A percentile compares a stretch with the other conserved stretches of the same genome.
phyloP scores from a whole-genome alignment of 2,888 invertebrate genomes.

The Pheosia tremula region DNA sequence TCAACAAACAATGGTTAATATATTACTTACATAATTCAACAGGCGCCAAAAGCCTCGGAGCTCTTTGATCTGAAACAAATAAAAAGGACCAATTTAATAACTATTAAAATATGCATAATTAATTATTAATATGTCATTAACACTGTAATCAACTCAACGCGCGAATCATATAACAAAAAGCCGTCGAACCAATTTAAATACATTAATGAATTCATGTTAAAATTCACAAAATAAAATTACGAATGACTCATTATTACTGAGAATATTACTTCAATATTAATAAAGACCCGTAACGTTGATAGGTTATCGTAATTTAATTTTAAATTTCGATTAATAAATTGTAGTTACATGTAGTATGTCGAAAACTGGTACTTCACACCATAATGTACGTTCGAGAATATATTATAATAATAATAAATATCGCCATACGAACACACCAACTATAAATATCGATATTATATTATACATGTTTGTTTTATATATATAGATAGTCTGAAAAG shows the following conservation, averaged over 20 bases:
- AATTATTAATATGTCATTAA: background rate
- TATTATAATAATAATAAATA: too few relatives aligned
- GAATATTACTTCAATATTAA: too few relatives aligned
- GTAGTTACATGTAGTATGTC: too few relatives aligned
- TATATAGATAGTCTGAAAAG: too few relatives aligned
- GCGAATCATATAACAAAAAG: background rate
- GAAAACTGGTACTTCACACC: too few relatives aligned
- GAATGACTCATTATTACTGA: conserved; percentile 22
- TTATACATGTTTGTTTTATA: too few relatives aligned
- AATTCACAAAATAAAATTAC: conserved; percentile 8
- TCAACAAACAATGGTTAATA: too few relatives aligned
- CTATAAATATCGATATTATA: too few relatives aligned
- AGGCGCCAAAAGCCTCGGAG: conserved; percentile 12
- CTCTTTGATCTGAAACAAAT: conserved; percentile 37
- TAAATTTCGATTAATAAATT: too few relatives aligned
- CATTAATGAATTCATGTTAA: conserved; percentile 14
- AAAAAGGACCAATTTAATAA: background rate
- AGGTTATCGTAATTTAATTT: background rate
- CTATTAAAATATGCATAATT: background rate
- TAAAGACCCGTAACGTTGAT: conserved; percentile 9
- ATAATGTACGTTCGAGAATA: too few relatives aligned
- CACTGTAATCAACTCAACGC: background rate
- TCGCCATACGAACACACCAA: too few relatives aligned
- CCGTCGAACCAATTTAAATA: conserved; percentile 4
- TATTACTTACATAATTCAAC: conserved; percentile 28